Conservation (phyloP, 2,797 vertebrate species). For the Anguilla obscura region DNA sequence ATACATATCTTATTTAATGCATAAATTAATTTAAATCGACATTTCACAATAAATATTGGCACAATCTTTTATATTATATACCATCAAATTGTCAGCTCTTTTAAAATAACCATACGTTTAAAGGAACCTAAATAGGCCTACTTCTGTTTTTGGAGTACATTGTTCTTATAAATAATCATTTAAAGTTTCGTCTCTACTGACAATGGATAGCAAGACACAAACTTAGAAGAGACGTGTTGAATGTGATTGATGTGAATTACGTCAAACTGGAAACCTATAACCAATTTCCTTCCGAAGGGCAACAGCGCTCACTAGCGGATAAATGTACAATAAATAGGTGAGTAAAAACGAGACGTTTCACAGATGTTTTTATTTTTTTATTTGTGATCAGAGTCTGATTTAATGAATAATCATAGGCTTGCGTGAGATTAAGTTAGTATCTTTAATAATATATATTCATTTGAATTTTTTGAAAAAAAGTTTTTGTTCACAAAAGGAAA, state of each 20-base stretch:
- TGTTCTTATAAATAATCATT: background rate
- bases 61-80: background rate
- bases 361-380: background rate
- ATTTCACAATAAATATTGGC: background rate
- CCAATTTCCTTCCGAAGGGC: constrained; percentile 54
- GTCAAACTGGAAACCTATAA: background rate
- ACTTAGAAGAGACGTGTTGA: background rate
- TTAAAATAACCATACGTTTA: background rate
- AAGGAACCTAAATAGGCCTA: background rate
- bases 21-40: no score
- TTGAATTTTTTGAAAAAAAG: background rate
- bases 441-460: background rate
- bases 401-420: background rate
- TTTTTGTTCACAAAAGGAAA: no score
- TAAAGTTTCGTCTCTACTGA: background rate
- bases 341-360: background rate
- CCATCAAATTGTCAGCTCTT: background rate
- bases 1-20: no score
- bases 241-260: background rate
- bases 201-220: no score
- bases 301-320: constrained; percentile 87
- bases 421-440: background rate
- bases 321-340: background rate
- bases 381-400: background rate
- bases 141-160: background rate